Conservation (phyloP, 2,888 invertebrate species). For the Pegoplata infirma region DNA sequence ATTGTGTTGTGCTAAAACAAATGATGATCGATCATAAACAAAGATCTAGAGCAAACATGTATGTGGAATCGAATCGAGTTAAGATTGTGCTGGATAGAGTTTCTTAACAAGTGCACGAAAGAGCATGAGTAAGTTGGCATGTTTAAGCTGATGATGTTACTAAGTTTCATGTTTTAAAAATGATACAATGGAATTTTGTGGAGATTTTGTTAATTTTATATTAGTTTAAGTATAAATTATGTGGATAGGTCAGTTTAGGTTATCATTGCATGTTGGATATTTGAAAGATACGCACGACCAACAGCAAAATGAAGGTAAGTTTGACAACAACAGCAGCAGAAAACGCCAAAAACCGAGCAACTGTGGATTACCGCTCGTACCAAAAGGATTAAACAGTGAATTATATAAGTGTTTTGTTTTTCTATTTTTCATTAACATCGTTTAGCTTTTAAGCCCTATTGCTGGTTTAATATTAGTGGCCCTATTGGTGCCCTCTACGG, state of each 20-base stretch:
- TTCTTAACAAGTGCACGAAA: not conserved
- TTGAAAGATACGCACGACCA: conserved; percentile 72
- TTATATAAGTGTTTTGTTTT: conserved; percentile 2
- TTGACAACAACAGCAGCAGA: conserved; percentile 4
- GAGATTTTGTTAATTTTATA: conserved; percentile 22
- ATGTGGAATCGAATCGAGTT: not conserved
- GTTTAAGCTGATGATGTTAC: not conserved
- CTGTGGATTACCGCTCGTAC: conserved; percentile 57
- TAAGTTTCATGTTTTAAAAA: conserved; percentile 31
- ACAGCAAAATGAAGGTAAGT: conserved; percentile 75
- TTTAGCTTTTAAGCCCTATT: conserved; percentile 46
- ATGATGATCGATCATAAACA: conserved; percentile 29
- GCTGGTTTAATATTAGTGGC: conserved; percentile 66
- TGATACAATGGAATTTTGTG: conserved; percentile 18
- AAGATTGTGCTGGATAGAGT: not conserved
- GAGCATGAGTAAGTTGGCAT: not conserved
- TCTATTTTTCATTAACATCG: conserved; percentile 14
- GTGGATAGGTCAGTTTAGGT: conserved; percentile 69
- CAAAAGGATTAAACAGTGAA: conserved; percentile 25
- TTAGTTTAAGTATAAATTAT: conserved; percentile 73
- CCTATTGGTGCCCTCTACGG: conserved; percentile 63
- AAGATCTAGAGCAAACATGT: conserved; percentile 31
- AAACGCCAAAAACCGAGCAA: conserved; percentile 41
- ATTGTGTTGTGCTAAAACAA: not conserved
- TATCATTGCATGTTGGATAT: conserved; percentile 75